A percentile compares a stretch with the other conserved stretches of the same genome.
Conservation (phyloP, 2,888 invertebrate genomes). For the Mesochorus sp. region DNA sequence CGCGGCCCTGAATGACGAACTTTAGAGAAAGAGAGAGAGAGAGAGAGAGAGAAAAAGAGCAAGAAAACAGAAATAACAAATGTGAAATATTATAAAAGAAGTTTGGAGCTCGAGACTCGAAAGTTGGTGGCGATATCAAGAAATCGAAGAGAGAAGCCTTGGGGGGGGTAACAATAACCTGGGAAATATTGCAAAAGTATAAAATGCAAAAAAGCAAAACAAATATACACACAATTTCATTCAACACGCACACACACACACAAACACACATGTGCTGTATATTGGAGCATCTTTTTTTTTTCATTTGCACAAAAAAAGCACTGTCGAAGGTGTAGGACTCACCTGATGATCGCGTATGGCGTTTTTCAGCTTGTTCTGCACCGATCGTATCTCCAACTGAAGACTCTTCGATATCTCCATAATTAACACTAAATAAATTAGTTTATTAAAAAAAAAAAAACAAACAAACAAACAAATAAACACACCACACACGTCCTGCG, state of each 20-base stretch:
- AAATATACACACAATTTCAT: slow-evolving; percentile 37
- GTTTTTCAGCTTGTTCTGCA: slow-evolving; percentile 85
- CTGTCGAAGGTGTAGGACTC: no score
- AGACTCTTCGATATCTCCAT: slow-evolving; percentile 86
- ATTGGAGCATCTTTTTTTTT: neutral
- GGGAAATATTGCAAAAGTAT: neutral
- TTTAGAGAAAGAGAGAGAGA: no score
- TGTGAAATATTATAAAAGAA: no score
- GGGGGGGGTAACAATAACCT: no score
- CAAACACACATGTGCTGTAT: slow-evolving; percentile 5
- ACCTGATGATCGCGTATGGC: slow-evolving; percentile 87
- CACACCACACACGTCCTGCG: slow-evolving; percentile 9
- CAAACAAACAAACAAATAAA: slow-evolving; percentile 3
- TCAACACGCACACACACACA: slow-evolving; percentile 51
- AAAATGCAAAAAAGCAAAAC: slow-evolving; percentile 26
- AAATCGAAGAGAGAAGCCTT: no score
- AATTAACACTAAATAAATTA: slow-evolving; percentile 60
- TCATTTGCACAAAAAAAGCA: neutral
- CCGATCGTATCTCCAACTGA: slow-evolving; percentile 85
- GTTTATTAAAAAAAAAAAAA: slow-evolving; percentile 28
- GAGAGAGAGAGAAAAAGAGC: no score
- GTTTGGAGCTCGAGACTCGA: no score
- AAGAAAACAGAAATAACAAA: no score
- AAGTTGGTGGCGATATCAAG: no score
- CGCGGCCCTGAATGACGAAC: no score